Evolutionary conservation across 2,888 invertebrate species (phyloP).

Genomic region (Pristionchus maxplancki): DNA sequence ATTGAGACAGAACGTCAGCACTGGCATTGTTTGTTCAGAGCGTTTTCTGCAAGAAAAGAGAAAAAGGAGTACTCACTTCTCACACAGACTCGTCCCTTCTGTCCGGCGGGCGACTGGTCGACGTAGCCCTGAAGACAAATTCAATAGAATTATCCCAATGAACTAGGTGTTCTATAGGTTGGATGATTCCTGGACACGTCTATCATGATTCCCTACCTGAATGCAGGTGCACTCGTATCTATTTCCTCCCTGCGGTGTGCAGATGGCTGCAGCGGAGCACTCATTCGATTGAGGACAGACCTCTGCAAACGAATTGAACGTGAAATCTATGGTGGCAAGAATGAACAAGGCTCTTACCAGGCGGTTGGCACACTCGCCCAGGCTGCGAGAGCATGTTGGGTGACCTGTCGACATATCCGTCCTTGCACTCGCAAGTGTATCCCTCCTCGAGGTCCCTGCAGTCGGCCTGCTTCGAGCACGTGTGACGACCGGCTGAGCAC

Average conservation of each 20-base stretch:
- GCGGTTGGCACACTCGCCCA: slow-evolving; percentile 75
- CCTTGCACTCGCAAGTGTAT: slow-evolving; percentile 77
- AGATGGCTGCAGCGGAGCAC: slow-evolving; percentile 76
- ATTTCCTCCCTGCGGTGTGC: slow-evolving; percentile 76
- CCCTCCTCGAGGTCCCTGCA: slow-evolving; percentile 76
- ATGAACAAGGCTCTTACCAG: too few species aligned
- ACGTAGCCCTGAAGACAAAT: slow-evolving; percentile 69
- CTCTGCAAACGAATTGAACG: slow-evolving; percentile 55
- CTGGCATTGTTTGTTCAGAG: background rate
- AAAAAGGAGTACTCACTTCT: slow-evolving; percentile 63
- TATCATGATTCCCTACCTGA: too few species aligned
- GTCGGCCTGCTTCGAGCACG: slow-evolving; percentile 75
- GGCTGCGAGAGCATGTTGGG: slow-evolving; percentile 76
- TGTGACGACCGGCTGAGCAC: slow-evolving; percentile 72
- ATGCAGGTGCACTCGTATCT: slow-evolving; percentile 77
- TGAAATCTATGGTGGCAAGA: too few species aligned
- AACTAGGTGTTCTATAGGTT: too few species aligned
- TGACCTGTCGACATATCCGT: slow-evolving; percentile 67
- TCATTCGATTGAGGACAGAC: slow-evolving; percentile 77
- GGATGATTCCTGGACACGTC: too few species aligned
- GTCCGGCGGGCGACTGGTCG: slow-evolving; percentile 72
- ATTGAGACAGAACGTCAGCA: background rate
- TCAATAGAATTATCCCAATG: too few species aligned
- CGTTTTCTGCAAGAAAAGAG: background rate
- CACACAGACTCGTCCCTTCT: slow-evolving; percentile 73